Base-by-base conservation (phyloP, 2,797 vertebrate genomes). In the Spinus olivaceus region DNA sequence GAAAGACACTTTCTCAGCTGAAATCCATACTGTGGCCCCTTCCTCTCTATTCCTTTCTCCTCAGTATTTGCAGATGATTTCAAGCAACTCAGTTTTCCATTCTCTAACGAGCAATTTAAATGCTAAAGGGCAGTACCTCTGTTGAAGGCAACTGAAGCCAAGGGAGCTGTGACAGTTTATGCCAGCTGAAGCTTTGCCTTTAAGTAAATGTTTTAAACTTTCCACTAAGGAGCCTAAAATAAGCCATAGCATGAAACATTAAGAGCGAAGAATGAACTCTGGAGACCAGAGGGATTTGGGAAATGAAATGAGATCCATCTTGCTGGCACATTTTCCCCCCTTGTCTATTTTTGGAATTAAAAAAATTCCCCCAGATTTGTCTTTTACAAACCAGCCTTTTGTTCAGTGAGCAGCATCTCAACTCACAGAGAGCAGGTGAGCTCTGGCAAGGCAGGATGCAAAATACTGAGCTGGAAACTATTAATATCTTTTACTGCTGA, bases 171-270 rank as follows among this genome's bases (percentile, higher is more conserved):
- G 95, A 93, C 92, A 93, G 84, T 90, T 96, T 69, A 88, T 95
- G 87, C 94, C 94, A 95, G 94, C 94, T 95, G 92, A 95, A 92
- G 94, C 60, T 90, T 86, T 94, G 95, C 95, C 94, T 92, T 95
- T 93, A 94, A 93, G 94, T 94, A 91, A 96, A 95, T 63, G 82
- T 92, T 95, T 96, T 96, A 94, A 97, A 94, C 92, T 97, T 97
- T 96, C 94, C 96, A 95, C 94, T 81, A 95, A 96, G 86, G 80
- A 92, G 94, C 77, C 95, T 95, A 96, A 96, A 97, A 97, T 96
- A 96, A 97, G 95, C 94, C 89, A 88, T 96, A 94, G 94, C 82
- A 92, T 94, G 92, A 97, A 96, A 96, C 95, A 95, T 94, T 96
- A 95, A 96, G 90, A 97, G 91, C 66, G 73, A 96, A 96, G 94